Evolutionary conservation across 1,140 invertebrate species (phyloP).

Genomic region (Gonatopus flavifemur): DNA sequence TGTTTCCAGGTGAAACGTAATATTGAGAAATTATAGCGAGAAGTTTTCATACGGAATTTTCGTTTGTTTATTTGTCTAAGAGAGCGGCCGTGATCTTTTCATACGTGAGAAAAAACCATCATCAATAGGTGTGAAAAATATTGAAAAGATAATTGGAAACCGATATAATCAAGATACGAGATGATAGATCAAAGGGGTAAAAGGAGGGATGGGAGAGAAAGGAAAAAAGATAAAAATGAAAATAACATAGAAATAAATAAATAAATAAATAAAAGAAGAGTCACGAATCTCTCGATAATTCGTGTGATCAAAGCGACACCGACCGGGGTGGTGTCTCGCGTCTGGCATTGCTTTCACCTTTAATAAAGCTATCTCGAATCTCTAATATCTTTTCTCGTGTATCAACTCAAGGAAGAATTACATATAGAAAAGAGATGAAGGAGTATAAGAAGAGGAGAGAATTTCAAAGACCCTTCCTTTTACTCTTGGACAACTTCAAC

Average conservation of each 20-base stretch:
- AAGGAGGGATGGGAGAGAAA: not conserved
- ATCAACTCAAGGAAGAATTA: conserved; percentile 5
- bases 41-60: too few species aligned
- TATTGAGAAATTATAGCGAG: too few species aligned
- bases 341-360: conserved; percentile 37
- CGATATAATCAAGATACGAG: not conserved
- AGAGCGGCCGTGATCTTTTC: too few species aligned
- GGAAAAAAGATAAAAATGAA: not conserved
- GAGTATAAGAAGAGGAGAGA: conserved; percentile 6
- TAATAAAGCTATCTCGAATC: conserved; percentile 51
- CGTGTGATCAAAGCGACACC: conserved; percentile 47
- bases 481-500: conserved; percentile 43
- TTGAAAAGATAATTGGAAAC: too few species aligned
- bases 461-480: conserved; percentile 23
- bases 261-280: conserved; percentile 15
- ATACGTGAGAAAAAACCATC: too few species aligned
- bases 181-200: not conserved
- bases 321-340: conserved; percentile 38
- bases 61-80: too few species aligned
- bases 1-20: too few species aligned
- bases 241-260: conserved; percentile 4
- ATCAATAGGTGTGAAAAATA: too few species aligned
- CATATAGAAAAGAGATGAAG: not conserved
- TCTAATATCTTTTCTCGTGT: conserved; percentile 37
- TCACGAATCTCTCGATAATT: conserved; percentile 24